Conservation (phyloP, 2,113 vertebrate genomes). For the Saccopteryx bilineata region DNA sequence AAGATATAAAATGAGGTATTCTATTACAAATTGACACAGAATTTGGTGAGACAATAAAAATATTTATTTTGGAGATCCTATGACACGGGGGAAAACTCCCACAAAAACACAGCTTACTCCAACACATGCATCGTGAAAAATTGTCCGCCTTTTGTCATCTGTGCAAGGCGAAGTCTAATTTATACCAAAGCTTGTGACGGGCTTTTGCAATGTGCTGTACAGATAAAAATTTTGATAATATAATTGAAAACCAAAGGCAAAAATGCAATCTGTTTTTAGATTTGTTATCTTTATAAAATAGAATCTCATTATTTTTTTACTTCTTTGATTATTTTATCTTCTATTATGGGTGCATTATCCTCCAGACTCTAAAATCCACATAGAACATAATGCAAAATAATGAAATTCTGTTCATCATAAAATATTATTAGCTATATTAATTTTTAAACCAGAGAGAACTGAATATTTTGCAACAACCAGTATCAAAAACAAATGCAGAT, state of each 20-base stretch:
- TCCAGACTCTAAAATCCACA: slow-evolving; percentile 50
- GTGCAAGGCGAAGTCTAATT: slow-evolving; percentile 56
- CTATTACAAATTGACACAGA: slow-evolving; percentile 46
- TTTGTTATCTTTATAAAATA: slow-evolving; percentile 64
- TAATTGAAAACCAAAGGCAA: slow-evolving; percentile 38
- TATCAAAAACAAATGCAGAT: background rate
- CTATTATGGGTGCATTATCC: slow-evolving; percentile 35
- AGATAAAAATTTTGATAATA: slow-evolving; percentile 59
- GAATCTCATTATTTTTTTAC: slow-evolving; percentile 60
- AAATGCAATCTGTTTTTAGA: slow-evolving; percentile 49
- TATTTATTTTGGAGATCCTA: slow-evolving; percentile 64
- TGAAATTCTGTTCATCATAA: slow-evolving; percentile 58
- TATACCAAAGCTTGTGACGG: slow-evolving; percentile 34
- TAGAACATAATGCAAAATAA: slow-evolving; percentile 62
- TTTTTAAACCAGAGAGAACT: slow-evolving; percentile 52
- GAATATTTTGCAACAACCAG: background rate
- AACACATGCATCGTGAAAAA: slow-evolving; percentile 45
- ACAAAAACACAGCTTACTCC: slow-evolving; percentile 62
- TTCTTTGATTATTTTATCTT: slow-evolving; percentile 71
- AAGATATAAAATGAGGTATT: slow-evolving; percentile 67
- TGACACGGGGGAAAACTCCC: slow-evolving; percentile 19
- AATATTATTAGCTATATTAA: slow-evolving; percentile 59
- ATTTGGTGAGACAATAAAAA: slow-evolving; percentile 69
- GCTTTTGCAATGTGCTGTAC: background rate
- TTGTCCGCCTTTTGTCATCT: background rate